Base-by-base conservation (phyloP, 2,113 vertebrate genomes). In the Collichthys lucidus region DNA sequence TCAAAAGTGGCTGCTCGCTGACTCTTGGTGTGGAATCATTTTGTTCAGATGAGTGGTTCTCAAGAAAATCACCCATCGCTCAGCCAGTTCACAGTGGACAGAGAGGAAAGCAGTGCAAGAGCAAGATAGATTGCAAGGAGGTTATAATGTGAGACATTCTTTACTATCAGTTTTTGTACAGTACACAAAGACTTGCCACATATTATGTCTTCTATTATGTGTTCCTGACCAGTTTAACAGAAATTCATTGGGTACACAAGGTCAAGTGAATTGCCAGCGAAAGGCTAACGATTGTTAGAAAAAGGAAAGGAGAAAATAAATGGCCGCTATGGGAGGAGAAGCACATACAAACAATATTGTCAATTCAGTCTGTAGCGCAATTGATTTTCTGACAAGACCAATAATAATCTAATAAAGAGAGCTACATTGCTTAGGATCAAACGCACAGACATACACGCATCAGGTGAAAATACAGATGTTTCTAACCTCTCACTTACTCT, bases 21-120 rank as follows among this genome's bases (percentile, higher is more conserved):
- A 91, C 89, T 84, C 86, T 61, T 67, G 73, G 79, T 80, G 86
- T 86, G 88, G 85, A 92, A 93, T 92, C 85, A 89, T 92, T 94
- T 92, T 82, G 79, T 88, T 85, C 68, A 42, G 84, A 85, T 93
- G 86, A 95, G 90, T 87, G 90, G 83, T 76, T 91, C 83, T 86
- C 74, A 80, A 91, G 78, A 89, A 92, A 89, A 91, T 91, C 77
- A 20, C 35, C 83, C 83, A 88, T 89, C 75, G 60, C 86, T 91
- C 83, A 84, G 80, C 69, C 77, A 9, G 71, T 59, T 74, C 90
- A 19, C 63, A 24, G 85, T 79, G 80, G 74, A 89, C 77, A 42
- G 29, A 83, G 74, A 76, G 66, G 65, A 78, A 73, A 78, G 67
- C 29, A 46, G 60, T 11, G 66, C 35, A 5, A n/a, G 61, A 84